Evolutionary conservation across 2,113 vertebrate species (phyloP).

Genomic region (Oceanites oceanicus): DNA sequence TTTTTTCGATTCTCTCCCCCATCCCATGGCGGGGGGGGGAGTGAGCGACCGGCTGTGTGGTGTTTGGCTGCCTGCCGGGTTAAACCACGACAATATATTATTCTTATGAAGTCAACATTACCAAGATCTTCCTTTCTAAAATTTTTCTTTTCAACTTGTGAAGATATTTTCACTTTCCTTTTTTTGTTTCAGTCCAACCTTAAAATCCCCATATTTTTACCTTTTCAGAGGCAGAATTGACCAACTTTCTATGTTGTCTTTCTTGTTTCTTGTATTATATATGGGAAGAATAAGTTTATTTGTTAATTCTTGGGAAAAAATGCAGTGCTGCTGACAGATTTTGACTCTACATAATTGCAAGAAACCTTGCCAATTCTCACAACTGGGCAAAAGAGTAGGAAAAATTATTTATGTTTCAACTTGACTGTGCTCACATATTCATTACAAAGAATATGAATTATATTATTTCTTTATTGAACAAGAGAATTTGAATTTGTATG

Average conservation of each 20-base stretch:
- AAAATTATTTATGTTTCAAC: not conserved
- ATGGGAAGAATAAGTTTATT: not conserved
- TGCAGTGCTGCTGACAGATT: not conserved
- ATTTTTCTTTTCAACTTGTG: not conserved
- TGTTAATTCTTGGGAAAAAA: not conserved
- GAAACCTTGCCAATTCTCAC: not conserved
- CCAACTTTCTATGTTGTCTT: not conserved
- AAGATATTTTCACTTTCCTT: not conserved
- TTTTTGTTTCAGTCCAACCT: not conserved
- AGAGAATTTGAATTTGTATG: not conserved
- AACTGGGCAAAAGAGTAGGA: not conserved
- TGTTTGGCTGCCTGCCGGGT: no score
- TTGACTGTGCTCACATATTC: not conserved
- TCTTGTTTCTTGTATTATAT: not conserved
- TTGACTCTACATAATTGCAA: not conserved
- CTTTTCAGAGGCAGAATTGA: not conserved
- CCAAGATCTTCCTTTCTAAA: not conserved
- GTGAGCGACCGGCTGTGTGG: no score
- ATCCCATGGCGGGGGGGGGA: no score
- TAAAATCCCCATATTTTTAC: not conserved
- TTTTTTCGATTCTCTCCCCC: no score
- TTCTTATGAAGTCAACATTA: not conserved
- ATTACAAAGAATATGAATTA: not conserved
- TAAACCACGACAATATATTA: not conserved
- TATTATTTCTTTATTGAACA: not conserved